Evolutionary conservation across 2,888 invertebrate species (phyloP), one percentile per base, ranked within the genome.

Genomic region (Himalopsyche anomala): DNA sequence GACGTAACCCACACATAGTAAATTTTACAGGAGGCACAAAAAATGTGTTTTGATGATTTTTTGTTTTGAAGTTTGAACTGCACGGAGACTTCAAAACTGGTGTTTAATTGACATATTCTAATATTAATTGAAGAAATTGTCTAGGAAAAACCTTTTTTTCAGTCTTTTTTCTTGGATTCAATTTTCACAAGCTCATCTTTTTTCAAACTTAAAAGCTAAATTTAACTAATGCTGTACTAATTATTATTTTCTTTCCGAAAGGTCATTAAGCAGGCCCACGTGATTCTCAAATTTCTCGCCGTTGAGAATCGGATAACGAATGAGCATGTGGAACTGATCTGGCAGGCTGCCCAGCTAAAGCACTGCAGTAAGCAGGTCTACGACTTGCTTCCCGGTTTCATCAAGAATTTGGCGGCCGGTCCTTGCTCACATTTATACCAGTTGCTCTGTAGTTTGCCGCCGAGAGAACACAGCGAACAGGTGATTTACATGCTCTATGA

Each of bases 291-390:
- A 91, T 98, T 98, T 91, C 93, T 99, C 88, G 98, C 98, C 0
- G 96, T 98, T 92, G 98, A 98, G 91, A 97, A 97, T 69, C 95
- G 97, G 89, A 96, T 99, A 62, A 97, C 97, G 0, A 96, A 96
- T 85, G 97, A 97, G 86, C 98, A 99, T 89, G 95, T 99, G 89
- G 98, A 98, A 90, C 94, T 97, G 62, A 97, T 99, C 88, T 99
- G 98, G 98, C 97, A 98, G 89, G 98, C 98, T 0, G 98, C 98
- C 0, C 98, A 98, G 91, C 91, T 98, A 83, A 99, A 99, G 91
- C 98, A 99, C 91, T 99, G 98, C 91, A 96, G 98, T 0, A 96
- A 98, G 89, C 98, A 98, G 88, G 98, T 98, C 87, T 97, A 98
- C 90, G 99, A 99, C 91, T 93, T 98, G 79, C 92, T 99, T 88